phyloP scores from a whole-genome alignment of 2,888 invertebrate species.

The Agrotis puta region DNA sequence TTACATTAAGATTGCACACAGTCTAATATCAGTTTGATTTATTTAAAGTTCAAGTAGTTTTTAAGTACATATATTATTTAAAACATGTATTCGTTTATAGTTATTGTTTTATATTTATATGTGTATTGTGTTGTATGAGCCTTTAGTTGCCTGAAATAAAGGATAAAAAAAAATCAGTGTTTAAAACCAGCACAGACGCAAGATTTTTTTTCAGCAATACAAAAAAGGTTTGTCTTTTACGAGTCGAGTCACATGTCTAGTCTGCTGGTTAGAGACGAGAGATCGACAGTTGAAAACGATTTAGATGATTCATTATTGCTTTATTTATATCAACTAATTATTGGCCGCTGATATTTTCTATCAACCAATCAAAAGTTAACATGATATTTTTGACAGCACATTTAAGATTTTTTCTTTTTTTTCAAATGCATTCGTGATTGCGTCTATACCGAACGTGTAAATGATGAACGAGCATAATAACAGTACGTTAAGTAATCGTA shows the following conservation, averaged over 20 bases:
- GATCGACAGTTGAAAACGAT: neutral
- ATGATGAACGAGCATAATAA: slow-evolving; percentile 33
- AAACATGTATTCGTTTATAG: too few species aligned
- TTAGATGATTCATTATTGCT: neutral
- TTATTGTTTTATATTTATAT: too few species aligned
- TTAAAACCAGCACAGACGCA: neutral
- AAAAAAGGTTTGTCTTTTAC: slow-evolving; percentile 16
- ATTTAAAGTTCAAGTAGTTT: neutral
- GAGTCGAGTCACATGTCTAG: neutral
- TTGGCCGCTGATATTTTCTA: neutral
- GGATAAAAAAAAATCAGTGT: too few species aligned
- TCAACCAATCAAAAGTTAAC: neutral
- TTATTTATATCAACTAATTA: neutral
- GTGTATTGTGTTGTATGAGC: too few species aligned
- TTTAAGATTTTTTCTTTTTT: neutral
- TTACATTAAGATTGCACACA: neutral
- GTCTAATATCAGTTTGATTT: neutral
- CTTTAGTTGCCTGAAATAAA: too few species aligned
- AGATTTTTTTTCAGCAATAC: neutral
- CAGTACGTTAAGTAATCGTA: slow-evolving; percentile 49
- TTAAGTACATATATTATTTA: too few species aligned
- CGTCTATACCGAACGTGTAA: slow-evolving; percentile 18
- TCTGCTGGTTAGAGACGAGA: neutral
- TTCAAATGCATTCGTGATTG: slow-evolving; percentile 27
- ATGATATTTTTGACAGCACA: slow-evolving; percentile 4